A percentile compares a stretch with the other conserved stretches of the same genome.
These are phyloP conservation scores for Leptopilina drosophilae DNA, from an alignment of 2,888 invertebrate species.

Conservation along the genomic window DNA sequence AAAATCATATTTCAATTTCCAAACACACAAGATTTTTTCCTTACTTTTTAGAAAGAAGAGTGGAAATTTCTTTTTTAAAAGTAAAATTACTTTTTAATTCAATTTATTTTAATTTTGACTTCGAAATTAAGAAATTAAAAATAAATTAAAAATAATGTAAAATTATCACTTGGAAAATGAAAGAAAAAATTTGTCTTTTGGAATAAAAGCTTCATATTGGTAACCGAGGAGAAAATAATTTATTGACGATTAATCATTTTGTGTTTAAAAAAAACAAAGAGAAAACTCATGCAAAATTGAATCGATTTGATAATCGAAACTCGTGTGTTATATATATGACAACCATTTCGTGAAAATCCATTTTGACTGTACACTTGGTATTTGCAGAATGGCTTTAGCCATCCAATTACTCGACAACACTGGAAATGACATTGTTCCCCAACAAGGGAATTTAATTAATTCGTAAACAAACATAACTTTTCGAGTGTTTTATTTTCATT, in stretches of 20 bases:
- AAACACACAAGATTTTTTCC: neutral
- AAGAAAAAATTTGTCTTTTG: no score
- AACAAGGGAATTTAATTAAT: conserved; percentile 6
- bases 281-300: conserved; percentile 15
- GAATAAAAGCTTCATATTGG: no score
- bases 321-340: neutral
- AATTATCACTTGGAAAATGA: no score
- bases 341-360: conserved; percentile 26
- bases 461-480: neutral
- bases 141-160: no score
- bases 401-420: neutral
- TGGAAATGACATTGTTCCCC: conserved; percentile 1
- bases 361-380: conserved; percentile 18
- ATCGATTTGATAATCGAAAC: conserved; percentile 13
- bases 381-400: conserved; percentile 18
- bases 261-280: neutral
- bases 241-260: no score
- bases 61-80: neutral
- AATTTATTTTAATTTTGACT: no score
- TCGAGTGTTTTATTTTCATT: conserved; percentile 13
- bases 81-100: no score
- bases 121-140: no score
- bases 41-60: no score
- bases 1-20: neutral
- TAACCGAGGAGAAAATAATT: no score